Evolutionary conservation across 1,140 invertebrate species (phyloP), one percentile per base, ranked within the genome.

Genomic region (Vollenhovia emeryi): DNA sequence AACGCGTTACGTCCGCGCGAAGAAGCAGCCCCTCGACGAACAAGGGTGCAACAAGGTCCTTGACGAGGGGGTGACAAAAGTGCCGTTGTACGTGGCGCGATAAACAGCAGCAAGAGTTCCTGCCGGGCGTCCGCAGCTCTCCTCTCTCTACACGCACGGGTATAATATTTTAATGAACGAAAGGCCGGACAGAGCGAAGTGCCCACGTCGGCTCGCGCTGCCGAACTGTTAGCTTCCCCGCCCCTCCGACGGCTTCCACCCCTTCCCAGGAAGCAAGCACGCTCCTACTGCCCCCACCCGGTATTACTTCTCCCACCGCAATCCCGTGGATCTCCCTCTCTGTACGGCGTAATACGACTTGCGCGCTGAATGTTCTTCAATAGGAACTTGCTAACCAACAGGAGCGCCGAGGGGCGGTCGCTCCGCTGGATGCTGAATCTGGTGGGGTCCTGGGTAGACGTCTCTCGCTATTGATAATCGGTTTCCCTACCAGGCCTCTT

Each of bases 141-240:
- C 43, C 84, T 86, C 79, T 84, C 52, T 84, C 80, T 60, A 73
- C 62, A 89, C 90, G 89, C 90, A 90, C 91, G 86, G 91, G 91
- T 66, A 92, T 94, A 93, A 92, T 94, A 94, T 95, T 94, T 94
- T 94, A 95, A 94, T 94, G 92, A 94, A 93, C 87, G 91, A 94
- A 94, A 94, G 92, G 92, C 93, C 94, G 94, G 94, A 94, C 94
- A 71, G 52, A 94, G 93, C 94, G 94, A 95, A 94, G 94, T 95
- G 93, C 94, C 94, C 94, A 93, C 93, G 93, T 94, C 94, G 94
- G 94, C 94, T 95, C 93, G 94, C 94, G 93, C 94, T 94, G 94
- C 94, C 94, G 93, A 95, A 95, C 94, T 95, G 94, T 82, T 93
- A 90, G 91, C 90, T 90, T 94, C 93, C 93, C 94, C 94, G 93